Percentiles rank a stretch among this genome's conserved stretches.
Conservation (phyloP, 2,113 vertebrate genomes). For the Podarcis muralis region DNA sequence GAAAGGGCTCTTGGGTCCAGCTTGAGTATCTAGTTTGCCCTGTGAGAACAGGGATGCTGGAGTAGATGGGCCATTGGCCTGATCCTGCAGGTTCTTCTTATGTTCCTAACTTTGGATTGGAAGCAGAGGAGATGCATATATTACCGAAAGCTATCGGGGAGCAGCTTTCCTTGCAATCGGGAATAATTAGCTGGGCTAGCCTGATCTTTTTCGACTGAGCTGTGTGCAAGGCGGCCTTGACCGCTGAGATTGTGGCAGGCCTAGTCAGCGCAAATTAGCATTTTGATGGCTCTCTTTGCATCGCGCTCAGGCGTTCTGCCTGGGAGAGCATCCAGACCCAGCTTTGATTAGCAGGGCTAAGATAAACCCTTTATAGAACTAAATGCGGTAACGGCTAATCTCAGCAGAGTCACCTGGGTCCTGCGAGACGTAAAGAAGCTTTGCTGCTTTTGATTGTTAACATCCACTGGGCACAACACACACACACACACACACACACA, state of each 20-base stretch:
- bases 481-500: conserved; percentile 6
- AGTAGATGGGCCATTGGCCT: no score
- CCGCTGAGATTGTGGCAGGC: not conserved
- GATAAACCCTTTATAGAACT: conserved; percentile 74
- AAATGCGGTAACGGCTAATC: conserved; percentile 74
- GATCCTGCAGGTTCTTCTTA: no score
- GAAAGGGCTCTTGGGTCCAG: no score
- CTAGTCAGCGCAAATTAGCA: not conserved
- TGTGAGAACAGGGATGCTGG: no score
- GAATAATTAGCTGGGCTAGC: not conserved
- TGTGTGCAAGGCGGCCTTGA: no score
- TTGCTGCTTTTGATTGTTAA: conserved; percentile 62
- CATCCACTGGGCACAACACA: not conserved
- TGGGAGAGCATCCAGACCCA: not conserved
- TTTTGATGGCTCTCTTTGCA: not conserved
- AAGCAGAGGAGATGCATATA: not conserved
- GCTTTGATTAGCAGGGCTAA: conserved; percentile 38
- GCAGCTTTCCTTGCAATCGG: not conserved
- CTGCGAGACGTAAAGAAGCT: conserved; percentile 60
- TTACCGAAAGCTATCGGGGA: not conserved
- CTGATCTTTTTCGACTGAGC: not conserved
- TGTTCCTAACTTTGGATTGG: not conserved
- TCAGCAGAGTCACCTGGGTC: conserved; percentile 66
- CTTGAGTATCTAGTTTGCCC: no score
- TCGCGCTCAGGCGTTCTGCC: not conserved